Evolutionary conservation across 2,113 vertebrate genomes (phyloP).

Genomic region (Calidris pugnax): DNA sequence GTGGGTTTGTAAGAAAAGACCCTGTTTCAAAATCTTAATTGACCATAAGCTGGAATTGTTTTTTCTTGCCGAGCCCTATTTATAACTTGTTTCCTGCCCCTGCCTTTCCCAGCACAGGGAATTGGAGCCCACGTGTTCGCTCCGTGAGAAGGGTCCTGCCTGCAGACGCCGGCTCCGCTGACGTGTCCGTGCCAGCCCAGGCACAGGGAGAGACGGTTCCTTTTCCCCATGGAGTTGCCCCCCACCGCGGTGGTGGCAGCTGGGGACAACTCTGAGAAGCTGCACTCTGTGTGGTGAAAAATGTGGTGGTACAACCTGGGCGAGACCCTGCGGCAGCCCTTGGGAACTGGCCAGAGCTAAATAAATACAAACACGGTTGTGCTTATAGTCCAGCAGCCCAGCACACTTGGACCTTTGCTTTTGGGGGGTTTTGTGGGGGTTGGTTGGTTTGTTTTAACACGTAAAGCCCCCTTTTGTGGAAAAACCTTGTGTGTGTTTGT

Average conservation of each 20-base stretch:
- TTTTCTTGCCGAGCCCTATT: background rate
- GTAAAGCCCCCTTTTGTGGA: background rate
- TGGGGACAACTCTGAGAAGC: background rate
- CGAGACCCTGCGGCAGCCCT: rapidly evolving
- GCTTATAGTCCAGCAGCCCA: background rate
- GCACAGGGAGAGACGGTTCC: rapidly evolving
- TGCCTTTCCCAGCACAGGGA: background rate
- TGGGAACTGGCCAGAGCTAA: background rate
- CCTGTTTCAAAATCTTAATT: background rate
- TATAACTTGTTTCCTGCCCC: background rate
- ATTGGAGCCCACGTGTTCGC: rapidly evolving
- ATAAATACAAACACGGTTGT: rapidly evolving
- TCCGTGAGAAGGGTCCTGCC: background rate
- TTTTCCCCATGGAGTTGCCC: background rate
- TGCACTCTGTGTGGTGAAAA: background rate
- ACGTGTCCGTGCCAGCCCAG: rapidly evolving
- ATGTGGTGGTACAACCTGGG: background rate
- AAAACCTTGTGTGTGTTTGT: background rate
- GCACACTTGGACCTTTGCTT: background rate
- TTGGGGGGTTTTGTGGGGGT: background rate
- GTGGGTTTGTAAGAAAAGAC: background rate
- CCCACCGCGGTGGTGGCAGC: rapidly evolving
- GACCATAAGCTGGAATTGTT: background rate
- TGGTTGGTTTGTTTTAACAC: background rate
- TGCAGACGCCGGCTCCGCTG: rapidly evolving